Evolutionary conservation across 2,888 invertebrate species (phyloP).

Genomic region (Lasioglossum calceatum): DNA sequence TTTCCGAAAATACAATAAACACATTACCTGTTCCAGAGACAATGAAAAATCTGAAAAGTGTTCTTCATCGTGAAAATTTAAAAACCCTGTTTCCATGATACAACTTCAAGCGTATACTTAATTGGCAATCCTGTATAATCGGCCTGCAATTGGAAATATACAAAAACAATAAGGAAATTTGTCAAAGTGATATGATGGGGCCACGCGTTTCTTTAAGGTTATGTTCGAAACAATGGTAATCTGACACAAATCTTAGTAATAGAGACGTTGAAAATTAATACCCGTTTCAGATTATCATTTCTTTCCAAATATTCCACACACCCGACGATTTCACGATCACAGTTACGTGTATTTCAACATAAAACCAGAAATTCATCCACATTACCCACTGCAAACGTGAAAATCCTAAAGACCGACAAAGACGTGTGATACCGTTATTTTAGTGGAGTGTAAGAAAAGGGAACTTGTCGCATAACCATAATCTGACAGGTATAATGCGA

Average conservation of each 20-base stretch:
- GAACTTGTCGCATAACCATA: conserved; percentile 16
- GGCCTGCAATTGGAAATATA: conserved; percentile 34
- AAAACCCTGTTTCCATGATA: conserved; percentile 85
- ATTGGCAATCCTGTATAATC: conserved; percentile 4
- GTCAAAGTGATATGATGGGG: conserved; percentile 6
- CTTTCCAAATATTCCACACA: background rate
- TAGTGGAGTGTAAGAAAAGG: background rate
- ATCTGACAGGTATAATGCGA: background rate
- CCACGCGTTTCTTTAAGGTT: conserved; percentile 69
- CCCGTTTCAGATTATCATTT: background rate
- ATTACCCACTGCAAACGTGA: conserved; percentile 25
- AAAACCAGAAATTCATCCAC: background rate
- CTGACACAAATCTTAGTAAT: conserved; percentile 8
- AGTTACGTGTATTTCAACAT: background rate
- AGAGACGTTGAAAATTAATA: conserved; percentile 5
- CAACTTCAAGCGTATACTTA: conserved; percentile 20
- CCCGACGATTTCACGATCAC: background rate
- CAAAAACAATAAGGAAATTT: conserved; percentile 4
- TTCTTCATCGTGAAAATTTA: conserved; percentile 85
- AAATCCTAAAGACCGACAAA: conserved; percentile 34
- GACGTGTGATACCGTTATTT: conserved; percentile 13
- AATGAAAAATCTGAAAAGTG: conserved; percentile 84
- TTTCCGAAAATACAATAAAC: conserved; percentile 6
- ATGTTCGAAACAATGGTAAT: conserved; percentile 44
- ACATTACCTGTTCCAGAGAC: conserved; percentile 78